Evolutionary conservation across 2,113 vertebrate genomes (phyloP), one percentile per base, ranked within the genome.

Genomic region (Clarias magur): DNA sequence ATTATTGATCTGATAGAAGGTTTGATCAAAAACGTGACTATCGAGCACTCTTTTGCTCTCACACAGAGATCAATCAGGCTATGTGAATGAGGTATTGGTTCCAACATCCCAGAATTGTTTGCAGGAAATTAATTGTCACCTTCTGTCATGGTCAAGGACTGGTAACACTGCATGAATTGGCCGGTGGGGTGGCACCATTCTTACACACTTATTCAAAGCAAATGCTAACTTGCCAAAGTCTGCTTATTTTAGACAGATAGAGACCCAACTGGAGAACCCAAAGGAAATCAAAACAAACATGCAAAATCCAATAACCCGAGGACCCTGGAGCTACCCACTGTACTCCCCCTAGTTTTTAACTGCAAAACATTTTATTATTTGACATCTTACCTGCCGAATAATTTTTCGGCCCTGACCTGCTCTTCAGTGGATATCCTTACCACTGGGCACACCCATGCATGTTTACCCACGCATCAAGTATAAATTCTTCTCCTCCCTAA

Each of bases 21-120:
- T 56, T n/a, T 11, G 27, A 62, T n/a, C 25, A 48, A 15, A 59
- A 60, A 60, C 4, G 17, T 57, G n/a, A 56, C 54, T 57, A 13
- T 6, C n/a, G 48, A 54, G 23, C 38, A 57, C 25, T 21, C 62
- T 27, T 3, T 56, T 21, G 3, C 65, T 38, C 12, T 60, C 27
- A 56, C 38, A 70, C 65, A 16, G 60, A 38, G 65, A 91, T 95
- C 93, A 63, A 95, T 95, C 53, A 79, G 88, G 93, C 91, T 72
- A 80, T 90, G 89, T 91, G 91, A 90, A 53, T 81, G 73, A 73
- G 54, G n/a, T 3, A 23, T 34, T 68, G 6, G 30, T 30, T 34
- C 27, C 16, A 38, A 48, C 72, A 73, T 73, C 72, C 72, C 72
- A 48, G 21, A 75, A 75, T 48, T 11, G 4, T 25, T 75, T 3